Percentiles rank a stretch among this genome's conserved stretches.
phyloP scores from a whole-genome alignment of 1,140 invertebrate genomes.

The Brachionus rotundiformis region DNA sequence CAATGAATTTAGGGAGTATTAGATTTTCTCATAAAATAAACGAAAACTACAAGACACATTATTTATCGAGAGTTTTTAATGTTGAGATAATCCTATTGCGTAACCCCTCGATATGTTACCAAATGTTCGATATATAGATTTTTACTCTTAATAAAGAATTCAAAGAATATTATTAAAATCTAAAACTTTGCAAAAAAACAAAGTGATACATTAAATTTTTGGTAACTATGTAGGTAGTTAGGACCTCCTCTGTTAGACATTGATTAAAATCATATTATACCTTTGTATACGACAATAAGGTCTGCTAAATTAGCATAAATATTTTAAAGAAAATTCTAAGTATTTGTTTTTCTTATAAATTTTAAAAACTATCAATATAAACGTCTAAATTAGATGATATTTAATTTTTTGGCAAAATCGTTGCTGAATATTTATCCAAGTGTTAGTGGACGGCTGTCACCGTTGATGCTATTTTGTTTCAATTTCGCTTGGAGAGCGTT shows the following conservation, averaged over 20 bases:
- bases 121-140: neutral
- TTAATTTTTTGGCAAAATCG: constrained; percentile 13
- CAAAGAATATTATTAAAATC: neutral
- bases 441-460: constrained; percentile 27
- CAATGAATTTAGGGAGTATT: neutral
- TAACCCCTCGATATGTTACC: neutral
- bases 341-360: neutral
- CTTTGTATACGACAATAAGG: neutral
- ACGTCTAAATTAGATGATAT: constrained; percentile 38
- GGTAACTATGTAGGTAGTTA: neutral
- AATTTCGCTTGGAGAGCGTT: constrained; percentile 51
- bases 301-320: neutral
- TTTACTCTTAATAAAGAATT: neutral
- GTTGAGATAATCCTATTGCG: neutral
- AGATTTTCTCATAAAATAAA: neutral
- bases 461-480: constrained; percentile 45
- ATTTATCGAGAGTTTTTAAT: neutral
- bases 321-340: neutral
- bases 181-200: neutral
- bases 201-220: neutral
- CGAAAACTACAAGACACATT: neutral
- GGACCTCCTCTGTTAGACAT: neutral
- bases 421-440: constrained; percentile 18
- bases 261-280: neutral
- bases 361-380: neutral